A percentile compares a stretch with the other conserved stretches of the same genome.
These are phyloP conservation scores for Eupithecia centaureata DNA, from an alignment of 2,888 invertebrate species.

Conservation along the genomic window DNA sequence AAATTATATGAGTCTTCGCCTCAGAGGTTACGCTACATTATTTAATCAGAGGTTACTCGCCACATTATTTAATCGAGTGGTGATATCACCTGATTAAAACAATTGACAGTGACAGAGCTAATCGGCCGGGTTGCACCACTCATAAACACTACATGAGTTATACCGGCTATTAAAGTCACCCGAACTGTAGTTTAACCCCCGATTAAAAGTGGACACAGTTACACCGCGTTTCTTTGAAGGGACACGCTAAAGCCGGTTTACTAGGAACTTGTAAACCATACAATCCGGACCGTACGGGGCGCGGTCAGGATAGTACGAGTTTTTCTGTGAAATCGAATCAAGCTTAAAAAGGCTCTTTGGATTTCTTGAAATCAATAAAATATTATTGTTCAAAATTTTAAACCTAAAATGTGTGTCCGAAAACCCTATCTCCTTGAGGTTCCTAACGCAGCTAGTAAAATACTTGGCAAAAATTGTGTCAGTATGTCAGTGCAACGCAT, in stretches of 20 bases:
- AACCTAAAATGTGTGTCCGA: too few species aligned
- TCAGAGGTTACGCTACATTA: too few species aligned
- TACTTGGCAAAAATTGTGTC: too few species aligned
- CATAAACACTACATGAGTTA: slow-evolving; percentile 59
- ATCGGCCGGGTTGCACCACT: slow-evolving; percentile 33
- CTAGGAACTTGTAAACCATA: neutral
- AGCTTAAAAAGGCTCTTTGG: neutral
- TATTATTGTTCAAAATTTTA: too few species aligned
- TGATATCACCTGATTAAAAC: slow-evolving; percentile 15
- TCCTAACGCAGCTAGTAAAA: too few species aligned
- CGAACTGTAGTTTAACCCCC: slow-evolving; percentile 58
- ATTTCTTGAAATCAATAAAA: neutral
- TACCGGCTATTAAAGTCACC: slow-evolving; percentile 53
- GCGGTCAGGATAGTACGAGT: too few species aligned
- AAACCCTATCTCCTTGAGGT: too few species aligned
- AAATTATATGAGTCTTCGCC: too few species aligned
- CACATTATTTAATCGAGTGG: too few species aligned
- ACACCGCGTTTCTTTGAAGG: slow-evolving; percentile 19
- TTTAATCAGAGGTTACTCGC: too few species aligned
- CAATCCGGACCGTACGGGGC: too few species aligned
- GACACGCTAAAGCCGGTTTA: neutral
- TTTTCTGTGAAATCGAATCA: neutral
- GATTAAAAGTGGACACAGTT: slow-evolving; percentile 47
- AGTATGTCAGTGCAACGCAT: too few species aligned
- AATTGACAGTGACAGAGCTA: slow-evolving; percentile 21